phyloP scores from a whole-genome alignment of 2,888 invertebrate species.

The Mayetiola destructor region DNA sequence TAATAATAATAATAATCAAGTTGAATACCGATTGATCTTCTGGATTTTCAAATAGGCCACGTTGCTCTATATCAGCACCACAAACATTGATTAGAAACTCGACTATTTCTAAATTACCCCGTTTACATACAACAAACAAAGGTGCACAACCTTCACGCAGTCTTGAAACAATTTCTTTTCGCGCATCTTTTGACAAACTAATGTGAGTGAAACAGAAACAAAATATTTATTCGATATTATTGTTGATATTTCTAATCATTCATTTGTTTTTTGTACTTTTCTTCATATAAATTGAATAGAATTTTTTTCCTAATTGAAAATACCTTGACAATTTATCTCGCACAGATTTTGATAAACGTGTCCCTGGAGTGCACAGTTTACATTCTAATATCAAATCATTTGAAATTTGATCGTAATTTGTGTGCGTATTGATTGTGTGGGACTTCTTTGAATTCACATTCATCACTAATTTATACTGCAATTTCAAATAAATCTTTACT shows the following conservation, averaged over 20 bases:
- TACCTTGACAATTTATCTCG: conserved; percentile 31
- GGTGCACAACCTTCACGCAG: conserved; percentile 66
- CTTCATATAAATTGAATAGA: neutral
- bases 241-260: neutral
- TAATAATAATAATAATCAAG: no score
- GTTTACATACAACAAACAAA: conserved; percentile 61
- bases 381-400: conserved; percentile 28
- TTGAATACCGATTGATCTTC: conserved; percentile 62
- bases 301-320: conserved; percentile 15
- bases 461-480: no score
- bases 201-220: neutral
- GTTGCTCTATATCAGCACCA: conserved; percentile 71
- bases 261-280: neutral
- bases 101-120: conserved; percentile 68
- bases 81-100: conserved; percentile 74
- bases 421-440: conserved; percentile 3
- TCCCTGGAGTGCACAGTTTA: conserved; percentile 28
- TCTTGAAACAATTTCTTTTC: conserved; percentile 53
- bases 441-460: conserved; percentile 9
- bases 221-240: neutral
- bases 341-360: conserved; percentile 26
- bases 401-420: conserved; percentile 12
- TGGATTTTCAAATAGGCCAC: conserved; percentile 69
- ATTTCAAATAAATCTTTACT: no score
- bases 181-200: conserved; percentile 42